A percentile compares a stretch with the other conserved stretches of the same genome.
Conservation (phyloP, 2,888 invertebrate species). For the Tetragnatha montana region DNA sequence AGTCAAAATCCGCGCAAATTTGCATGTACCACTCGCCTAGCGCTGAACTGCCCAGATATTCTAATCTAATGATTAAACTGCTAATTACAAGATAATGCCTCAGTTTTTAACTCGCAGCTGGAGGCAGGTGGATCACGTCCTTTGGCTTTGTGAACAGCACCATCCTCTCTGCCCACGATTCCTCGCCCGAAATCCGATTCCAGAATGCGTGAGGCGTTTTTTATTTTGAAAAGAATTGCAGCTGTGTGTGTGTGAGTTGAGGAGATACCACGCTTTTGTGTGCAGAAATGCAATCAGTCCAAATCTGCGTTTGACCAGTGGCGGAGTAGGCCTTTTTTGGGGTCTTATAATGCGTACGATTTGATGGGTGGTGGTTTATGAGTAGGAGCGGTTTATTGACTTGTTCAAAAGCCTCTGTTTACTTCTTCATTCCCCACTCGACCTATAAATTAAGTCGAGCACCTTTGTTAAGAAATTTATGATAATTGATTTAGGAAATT, state of each 20-base stretch:
- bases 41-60: not conserved
- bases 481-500: no score
- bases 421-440: no score
- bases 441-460: no score
- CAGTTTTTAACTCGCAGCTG: not conserved
- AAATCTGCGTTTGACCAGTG: not conserved
- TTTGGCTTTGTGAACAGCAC: slow-evolving; percentile 34
- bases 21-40: not conserved
- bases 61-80: slow-evolving; percentile 13
- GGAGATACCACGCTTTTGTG: not conserved
- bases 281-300: not conserved
- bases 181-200: slow-evolving; percentile 34
- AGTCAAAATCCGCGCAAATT: not conserved
- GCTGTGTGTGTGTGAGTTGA: not conserved
- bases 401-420: no score
- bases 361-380: no score
- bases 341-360: no score
- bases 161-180: slow-evolving; percentile 45
- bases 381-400: no score
- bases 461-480: no score
- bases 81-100: slow-evolving; percentile 12
- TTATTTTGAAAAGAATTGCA: slow-evolving; percentile 33
- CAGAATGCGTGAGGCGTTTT: slow-evolving; percentile 28
- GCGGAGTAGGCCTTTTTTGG: no score
- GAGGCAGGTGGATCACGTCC: slow-evolving; percentile 47